Evolutionary conservation across 2,797 vertebrate genomes (phyloP).

Genomic region (Chiroxiphia lanceolata): DNA sequence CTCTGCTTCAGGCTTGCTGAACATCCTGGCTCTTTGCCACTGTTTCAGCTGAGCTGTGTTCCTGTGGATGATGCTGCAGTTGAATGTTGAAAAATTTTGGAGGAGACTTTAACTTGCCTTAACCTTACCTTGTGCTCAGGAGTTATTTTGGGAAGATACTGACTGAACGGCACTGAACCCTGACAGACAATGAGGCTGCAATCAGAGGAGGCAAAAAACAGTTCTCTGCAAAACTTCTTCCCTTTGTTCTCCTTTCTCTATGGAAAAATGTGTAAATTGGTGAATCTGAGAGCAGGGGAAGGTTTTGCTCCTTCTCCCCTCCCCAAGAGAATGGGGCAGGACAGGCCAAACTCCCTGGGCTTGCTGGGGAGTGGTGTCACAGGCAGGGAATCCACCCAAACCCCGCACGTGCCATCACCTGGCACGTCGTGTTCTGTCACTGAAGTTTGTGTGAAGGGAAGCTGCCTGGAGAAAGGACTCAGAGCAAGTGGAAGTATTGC

Average conservation of each 20-base stretch:
- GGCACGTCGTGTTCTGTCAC: rapidly evolving
- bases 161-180: neutral
- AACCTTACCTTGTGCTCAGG: neutral
- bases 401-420: neutral
- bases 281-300: neutral
- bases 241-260: neutral
- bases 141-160: neutral
- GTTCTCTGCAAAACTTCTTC: neutral
- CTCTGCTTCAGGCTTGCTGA: neutral
- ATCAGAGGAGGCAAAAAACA: neutral
- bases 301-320: neutral
- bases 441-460: neutral
- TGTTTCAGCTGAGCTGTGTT: neutral
- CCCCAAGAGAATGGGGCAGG: neutral
- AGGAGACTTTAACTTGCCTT: neutral
- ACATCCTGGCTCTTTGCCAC: neutral
- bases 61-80: neutral
- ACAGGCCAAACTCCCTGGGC: neutral
- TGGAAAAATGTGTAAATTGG: neutral
- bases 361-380: neutral
- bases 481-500: neutral
- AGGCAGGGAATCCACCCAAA: neutral
- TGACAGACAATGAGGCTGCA: neutral
- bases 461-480: neutral
- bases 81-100: neutral